Percentiles rank a stretch among this genome's conserved stretches.
Conservation (phyloP, 2,113 vertebrate genomes). For the Dryoscopus gambensis region DNA sequence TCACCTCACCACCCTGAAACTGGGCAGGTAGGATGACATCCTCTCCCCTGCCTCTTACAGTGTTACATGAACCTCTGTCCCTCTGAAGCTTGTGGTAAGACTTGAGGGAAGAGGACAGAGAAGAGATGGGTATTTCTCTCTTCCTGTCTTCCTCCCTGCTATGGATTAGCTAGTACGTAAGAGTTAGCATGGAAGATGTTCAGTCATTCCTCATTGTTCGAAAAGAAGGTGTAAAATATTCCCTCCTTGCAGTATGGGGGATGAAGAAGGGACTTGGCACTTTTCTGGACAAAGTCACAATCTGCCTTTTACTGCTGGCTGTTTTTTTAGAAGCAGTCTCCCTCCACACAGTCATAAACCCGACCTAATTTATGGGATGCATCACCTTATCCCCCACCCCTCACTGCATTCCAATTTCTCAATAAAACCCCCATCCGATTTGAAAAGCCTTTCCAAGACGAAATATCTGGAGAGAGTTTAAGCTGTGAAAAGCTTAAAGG, state of each 20-base stretch:
- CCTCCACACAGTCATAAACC: not conserved
- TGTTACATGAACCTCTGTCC: not conserved
- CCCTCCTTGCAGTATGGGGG: not conserved
- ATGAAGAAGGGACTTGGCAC: not conserved
- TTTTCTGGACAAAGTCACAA: not conserved
- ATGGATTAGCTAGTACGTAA: not conserved
- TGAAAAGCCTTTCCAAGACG: constrained; percentile 1
- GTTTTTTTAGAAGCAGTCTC: not conserved
- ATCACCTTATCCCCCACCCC: not conserved
- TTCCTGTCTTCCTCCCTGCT: not conserved
- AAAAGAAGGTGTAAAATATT: not conserved
- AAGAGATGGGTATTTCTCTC: not conserved
- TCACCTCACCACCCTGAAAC: not conserved
- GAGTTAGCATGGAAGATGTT: not conserved
- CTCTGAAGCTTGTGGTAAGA: not conserved
- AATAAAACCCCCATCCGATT: not conserved
- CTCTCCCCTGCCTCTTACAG: not conserved
- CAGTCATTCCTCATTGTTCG: not conserved
- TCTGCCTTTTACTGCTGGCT: not conserved
- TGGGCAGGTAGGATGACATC: not conserved
- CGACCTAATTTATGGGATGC: not conserved
- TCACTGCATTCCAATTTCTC: constrained; percentile 6
- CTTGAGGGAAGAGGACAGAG: not conserved
- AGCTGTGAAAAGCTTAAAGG: not conserved
- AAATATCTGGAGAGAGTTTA: not conserved